These are phyloP conservation scores for Yasuhikotakia modesta DNA, from an alignment of 2,797 vertebrate species.

Conservation along the genomic window DNA sequence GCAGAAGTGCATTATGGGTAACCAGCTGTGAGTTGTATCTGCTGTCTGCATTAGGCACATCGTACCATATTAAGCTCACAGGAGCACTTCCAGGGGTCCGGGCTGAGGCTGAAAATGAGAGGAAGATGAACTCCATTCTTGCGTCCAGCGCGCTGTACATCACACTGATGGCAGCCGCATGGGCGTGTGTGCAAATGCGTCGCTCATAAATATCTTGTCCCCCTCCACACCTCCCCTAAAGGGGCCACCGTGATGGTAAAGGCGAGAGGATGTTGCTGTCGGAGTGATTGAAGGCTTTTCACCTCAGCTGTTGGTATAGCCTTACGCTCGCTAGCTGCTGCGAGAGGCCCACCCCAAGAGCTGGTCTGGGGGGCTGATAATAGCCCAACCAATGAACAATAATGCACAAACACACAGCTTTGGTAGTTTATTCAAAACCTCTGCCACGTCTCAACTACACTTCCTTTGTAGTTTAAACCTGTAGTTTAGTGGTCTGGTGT, in stretches of 20 bases:
- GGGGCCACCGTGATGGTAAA: conserved; percentile 79
- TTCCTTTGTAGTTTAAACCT: conserved; percentile 11
- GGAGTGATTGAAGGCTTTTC: conserved; percentile 79
- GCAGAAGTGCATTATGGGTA: conserved; percentile 34
- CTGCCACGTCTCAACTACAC: neutral
- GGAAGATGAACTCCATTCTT: conserved; percentile 76
- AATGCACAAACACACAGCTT: conserved; percentile 17
- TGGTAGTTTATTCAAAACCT: conserved; percentile 12
- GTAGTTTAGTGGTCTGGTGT: neutral
- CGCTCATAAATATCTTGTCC: conserved; percentile 83
- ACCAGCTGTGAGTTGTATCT: conserved; percentile 58
- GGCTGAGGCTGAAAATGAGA: conserved; percentile 72
- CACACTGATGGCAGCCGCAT: conserved; percentile 72
- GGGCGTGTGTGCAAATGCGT: conserved; percentile 69
- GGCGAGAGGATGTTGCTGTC: conserved; percentile 81
- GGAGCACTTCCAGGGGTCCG: conserved; percentile 73
- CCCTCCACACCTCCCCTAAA: conserved; percentile 58
- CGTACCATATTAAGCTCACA: conserved; percentile 67
- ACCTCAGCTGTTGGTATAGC: conserved; percentile 74
- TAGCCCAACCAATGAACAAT: conserved; percentile 5
- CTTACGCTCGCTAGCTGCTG: conserved; percentile 60
- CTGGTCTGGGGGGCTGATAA: conserved; percentile 64
- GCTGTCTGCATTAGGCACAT: conserved; percentile 69
- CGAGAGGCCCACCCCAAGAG: conserved; percentile 69
- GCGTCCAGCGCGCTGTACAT: conserved; percentile 75